Conservation (phyloP, 1,140 invertebrate genomes). For the Aphidius gifuensis region DNA sequence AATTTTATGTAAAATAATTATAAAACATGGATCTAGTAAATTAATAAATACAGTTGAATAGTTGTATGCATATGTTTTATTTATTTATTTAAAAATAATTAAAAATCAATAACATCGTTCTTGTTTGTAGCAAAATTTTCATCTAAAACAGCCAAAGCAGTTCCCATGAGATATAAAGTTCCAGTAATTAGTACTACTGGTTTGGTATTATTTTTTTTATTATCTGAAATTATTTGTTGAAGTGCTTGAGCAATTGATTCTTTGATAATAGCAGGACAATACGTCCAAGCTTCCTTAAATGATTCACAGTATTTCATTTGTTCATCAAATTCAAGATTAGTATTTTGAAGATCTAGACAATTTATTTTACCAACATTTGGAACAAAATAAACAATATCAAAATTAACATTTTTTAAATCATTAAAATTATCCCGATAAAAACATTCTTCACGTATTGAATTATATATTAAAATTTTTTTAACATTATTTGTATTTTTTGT, state of each 20-base stretch:
- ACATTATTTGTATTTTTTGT: conserved; percentile 26
- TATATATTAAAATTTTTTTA: conserved; percentile 74
- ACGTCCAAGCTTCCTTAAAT: conserved; percentile 57
- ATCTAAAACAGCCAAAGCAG: conserved; percentile 64
- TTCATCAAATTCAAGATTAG: conserved; percentile 36
- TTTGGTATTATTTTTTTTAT: conserved; percentile 33
- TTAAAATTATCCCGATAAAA: conserved; percentile 62
- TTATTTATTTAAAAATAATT: too few relatives aligned
- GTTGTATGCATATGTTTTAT: too few relatives aligned
- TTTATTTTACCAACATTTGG: conserved; percentile 59
- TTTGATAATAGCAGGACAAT: conserved; percentile 26
- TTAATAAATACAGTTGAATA: too few relatives aligned
- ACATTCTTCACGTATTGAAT: conserved; percentile 72
- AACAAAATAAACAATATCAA: conserved; percentile 72
- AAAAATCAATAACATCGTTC: too few relatives aligned
- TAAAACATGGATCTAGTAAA: too few relatives aligned
- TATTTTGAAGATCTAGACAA: neutral
- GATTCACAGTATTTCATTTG: conserved; percentile 57
- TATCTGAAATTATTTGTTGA: conserved; percentile 26
- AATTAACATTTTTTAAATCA: conserved; percentile 58
- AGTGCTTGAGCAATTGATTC: conserved; percentile 38
- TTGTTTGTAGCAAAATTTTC: conserved; percentile 38
- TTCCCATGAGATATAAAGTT: conserved; percentile 87
- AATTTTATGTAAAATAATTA: too few relatives aligned
- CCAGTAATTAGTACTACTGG: conserved; percentile 82